Conservation (phyloP, 1,140 invertebrate genomes). For the Drosophila kepulauana region DNA sequence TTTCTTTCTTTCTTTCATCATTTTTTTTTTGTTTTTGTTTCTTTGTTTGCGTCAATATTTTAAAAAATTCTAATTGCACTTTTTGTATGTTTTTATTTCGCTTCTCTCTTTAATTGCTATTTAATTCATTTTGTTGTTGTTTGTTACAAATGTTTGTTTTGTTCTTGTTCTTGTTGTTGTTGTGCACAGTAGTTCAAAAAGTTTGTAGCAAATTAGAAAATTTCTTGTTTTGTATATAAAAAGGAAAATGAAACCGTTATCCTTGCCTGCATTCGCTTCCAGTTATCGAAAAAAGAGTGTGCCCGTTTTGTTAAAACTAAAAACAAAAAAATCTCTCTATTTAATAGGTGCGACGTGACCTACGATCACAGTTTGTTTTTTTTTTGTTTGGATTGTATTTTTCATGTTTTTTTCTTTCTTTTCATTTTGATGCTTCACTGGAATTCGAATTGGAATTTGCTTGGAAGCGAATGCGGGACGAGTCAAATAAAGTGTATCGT, state of each 20-base stretch:
- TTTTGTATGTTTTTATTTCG: conserved; percentile 62
- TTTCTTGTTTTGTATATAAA: conserved; percentile 16
- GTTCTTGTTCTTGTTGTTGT: background rate
- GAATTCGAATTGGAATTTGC: conserved; percentile 5
- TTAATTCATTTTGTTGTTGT: conserved; percentile 42
- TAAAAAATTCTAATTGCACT: conserved; percentile 83
- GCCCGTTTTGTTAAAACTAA: conserved; percentile 15
- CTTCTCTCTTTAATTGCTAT: conserved; percentile 59
- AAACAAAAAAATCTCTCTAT: conserved; percentile 5
- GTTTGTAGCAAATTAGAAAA: conserved; percentile 25
- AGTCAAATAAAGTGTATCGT: background rate
- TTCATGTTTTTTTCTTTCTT: background rate
- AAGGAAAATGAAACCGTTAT: conserved; percentile 48
- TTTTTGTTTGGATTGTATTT: background rate
- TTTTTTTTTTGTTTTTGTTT: conserved; percentile 63
- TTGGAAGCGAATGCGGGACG: conserved; percentile 8
- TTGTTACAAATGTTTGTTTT: conserved; percentile 6
- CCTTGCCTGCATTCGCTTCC: background rate
- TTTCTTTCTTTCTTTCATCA: conserved; percentile 36
- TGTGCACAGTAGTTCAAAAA: conserved; percentile 30
- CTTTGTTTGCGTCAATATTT: conserved; percentile 70
- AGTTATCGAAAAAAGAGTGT: conserved; percentile 15
- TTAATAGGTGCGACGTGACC: conserved; percentile 15
- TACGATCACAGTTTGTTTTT: conserved; percentile 17
- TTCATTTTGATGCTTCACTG: conserved; percentile 15